phyloP scores from a whole-genome alignment of 2,113 vertebrate genomes.

The Epinephelus fuscoguttatus region DNA sequence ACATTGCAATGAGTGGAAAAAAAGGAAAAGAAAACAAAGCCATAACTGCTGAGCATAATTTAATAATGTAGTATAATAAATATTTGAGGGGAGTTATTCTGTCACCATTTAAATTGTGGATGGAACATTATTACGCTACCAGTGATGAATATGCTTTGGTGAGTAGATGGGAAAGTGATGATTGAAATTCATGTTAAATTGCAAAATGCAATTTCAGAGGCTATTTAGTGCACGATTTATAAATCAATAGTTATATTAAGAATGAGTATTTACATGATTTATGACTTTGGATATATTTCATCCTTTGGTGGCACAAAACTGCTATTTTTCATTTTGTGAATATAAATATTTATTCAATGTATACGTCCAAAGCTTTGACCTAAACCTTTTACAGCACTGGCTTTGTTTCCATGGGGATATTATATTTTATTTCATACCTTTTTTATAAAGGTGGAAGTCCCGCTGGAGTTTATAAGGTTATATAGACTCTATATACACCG shows the following conservation, averaged over 20 bases:
- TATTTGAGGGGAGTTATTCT: constrained; percentile 68
- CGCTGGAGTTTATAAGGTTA: not conserved
- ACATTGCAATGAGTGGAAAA: constrained; percentile 53
- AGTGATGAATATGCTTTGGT: constrained; percentile 59
- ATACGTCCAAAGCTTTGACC: not conserved
- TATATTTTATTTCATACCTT: constrained; percentile 6
- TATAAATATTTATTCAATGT: constrained; percentile 7
- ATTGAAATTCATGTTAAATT: constrained; percentile 64
- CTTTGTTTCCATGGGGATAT: not conserved
- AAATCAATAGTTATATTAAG: constrained; percentile 44
- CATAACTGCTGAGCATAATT: constrained; percentile 67
- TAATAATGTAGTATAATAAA: constrained; percentile 74
- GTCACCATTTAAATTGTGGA: constrained; percentile 65
- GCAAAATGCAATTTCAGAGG: constrained; percentile 55
- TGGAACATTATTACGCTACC: constrained; percentile 62
- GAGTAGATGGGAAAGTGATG: constrained; percentile 43
- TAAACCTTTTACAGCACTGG: not conserved
- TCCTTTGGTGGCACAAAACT: constrained; percentile 11
- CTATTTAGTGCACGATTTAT: constrained; percentile 42
- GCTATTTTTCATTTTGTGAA: constrained; percentile 1
- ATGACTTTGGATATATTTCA: constrained; percentile 35
- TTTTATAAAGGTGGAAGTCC: not conserved
- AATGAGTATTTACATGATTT: constrained; percentile 37
- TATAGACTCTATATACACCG: not conserved
- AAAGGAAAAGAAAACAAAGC: constrained; percentile 68